These are phyloP conservation scores for Pteromalus puparum DNA, from an alignment of 1,140 invertebrate species.

Conservation along the genomic window DNA sequence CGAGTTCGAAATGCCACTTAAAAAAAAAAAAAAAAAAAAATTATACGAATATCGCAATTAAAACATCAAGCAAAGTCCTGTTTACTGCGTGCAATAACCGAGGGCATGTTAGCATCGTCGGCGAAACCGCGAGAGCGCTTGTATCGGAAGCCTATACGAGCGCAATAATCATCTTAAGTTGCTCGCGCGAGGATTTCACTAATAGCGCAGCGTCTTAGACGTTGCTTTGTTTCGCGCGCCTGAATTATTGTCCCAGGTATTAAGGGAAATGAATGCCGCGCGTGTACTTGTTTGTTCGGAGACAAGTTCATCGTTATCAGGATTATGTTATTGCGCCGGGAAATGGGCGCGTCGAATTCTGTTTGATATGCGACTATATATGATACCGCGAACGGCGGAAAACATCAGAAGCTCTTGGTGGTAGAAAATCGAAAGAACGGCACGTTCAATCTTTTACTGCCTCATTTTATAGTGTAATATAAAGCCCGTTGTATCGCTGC, in stretches of 20 bases:
- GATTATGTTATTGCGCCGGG: constrained; percentile 10
- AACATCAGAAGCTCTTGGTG: no score
- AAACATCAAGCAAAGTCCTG: no score
- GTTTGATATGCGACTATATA: no score
- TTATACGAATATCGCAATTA: no score
- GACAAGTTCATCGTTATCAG: constrained; percentile 38
- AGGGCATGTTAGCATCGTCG: no score
- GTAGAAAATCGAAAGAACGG: background rate
- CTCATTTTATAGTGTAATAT: constrained; percentile 29
- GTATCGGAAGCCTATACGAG: background rate
- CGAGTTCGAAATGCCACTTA: no score
- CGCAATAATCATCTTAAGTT: constrained; percentile 42
- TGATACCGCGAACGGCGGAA: no score
- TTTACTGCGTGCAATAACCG: no score
- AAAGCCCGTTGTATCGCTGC: constrained; percentile 28
- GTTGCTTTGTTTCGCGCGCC: background rate
- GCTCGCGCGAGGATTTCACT: constrained; percentile 35
- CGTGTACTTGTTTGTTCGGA: background rate
- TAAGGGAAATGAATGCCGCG: constrained; percentile 35
- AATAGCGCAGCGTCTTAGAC: constrained; percentile 9
- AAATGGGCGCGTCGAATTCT: no score
- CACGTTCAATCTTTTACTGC: constrained; percentile 8
- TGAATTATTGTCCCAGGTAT: constrained; percentile 26
- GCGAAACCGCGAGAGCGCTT: background rate
- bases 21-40: no score